A percentile compares a stretch with the other conserved stretches of the same genome.
These are phyloP conservation scores for Ophioninae sp. DNA, from an alignment of 2,888 invertebrate genomes.

Conservation along the genomic window DNA sequence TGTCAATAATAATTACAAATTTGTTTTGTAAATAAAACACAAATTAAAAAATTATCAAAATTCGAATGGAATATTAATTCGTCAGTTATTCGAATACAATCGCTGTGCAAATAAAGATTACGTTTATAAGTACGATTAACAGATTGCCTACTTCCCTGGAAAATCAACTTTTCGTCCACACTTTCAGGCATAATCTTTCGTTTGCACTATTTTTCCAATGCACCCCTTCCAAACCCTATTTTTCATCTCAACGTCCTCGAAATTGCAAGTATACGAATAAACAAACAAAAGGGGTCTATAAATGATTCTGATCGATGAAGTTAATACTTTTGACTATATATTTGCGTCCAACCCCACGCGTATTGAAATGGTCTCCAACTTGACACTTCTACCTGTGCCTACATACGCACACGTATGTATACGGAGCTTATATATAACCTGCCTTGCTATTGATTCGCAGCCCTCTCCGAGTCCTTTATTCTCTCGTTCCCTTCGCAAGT, in stretches of 20 bases:
- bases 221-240: constrained; percentile 13
- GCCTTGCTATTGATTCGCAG: constrained; percentile 37
- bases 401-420: not conserved
- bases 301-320: constrained; percentile 44
- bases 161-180: not conserved
- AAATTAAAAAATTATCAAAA: too few species aligned
- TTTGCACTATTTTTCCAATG: constrained; percentile 28
- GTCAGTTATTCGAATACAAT: too few species aligned
- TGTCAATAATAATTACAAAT: too few species aligned
- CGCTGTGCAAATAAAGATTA: too few species aligned
- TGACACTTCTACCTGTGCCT: not conserved
- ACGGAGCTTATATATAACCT: not conserved
- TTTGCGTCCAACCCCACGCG: constrained; percentile 34
- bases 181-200: not conserved
- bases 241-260: not conserved
- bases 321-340: constrained; percentile 45
- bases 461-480: constrained; percentile 34
- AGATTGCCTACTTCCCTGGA: too few species aligned
- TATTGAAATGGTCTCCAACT: constrained; percentile 18
- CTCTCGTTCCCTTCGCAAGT: constrained; percentile 19
- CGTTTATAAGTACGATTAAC: too few species aligned
- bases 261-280: constrained; percentile 51
- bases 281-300: constrained; percentile 55
- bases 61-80: too few species aligned
- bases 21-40: too few species aligned